A percentile compares a stretch with the other conserved stretches of the same genome.
phyloP scores from a whole-genome alignment of 2,888 invertebrate species.

The Esperia sulphurella region DNA sequence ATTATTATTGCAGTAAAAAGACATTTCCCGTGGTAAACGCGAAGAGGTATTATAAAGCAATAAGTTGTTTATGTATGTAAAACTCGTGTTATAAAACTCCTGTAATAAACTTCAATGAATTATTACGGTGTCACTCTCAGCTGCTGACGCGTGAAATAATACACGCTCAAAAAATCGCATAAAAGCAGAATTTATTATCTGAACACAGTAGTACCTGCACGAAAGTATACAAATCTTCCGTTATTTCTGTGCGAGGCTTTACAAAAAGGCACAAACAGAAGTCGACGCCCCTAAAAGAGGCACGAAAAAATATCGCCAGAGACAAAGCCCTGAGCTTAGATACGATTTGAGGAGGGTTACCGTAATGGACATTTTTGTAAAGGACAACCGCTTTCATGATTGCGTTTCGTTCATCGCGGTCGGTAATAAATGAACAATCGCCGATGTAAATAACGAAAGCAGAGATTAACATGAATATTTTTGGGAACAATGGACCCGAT shows the following conservation, averaged over 20 bases:
- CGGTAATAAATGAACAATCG: constrained; percentile 31
- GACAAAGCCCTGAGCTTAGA: constrained; percentile 42
- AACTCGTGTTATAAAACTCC: too few relatives aligned
- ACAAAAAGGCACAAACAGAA: constrained; percentile 21
- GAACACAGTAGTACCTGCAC: constrained; percentile 1
- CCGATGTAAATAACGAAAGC: constrained; percentile 25
- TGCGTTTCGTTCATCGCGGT: constrained; percentile 29
- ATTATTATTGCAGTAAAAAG: too few relatives aligned
- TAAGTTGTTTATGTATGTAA: too few relatives aligned
- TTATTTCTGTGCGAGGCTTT: constrained; percentile 17
- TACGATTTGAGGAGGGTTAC: constrained; percentile 55
- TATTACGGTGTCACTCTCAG: background rate
- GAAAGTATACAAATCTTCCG: constrained; percentile 7
- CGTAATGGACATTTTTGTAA: constrained; percentile 56
- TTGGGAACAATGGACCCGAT: background rate
- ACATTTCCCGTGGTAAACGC: too few relatives aligned
- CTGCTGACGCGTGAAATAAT: background rate
- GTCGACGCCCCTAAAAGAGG: constrained; percentile 19
- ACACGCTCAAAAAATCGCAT: background rate
- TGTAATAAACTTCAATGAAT: too few relatives aligned
- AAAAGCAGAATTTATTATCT: constrained; percentile 3
- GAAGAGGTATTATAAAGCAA: too few relatives aligned
- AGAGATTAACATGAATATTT: constrained; percentile 12
- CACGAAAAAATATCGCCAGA: constrained; percentile 26
- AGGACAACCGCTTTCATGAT: constrained; percentile 45